These are phyloP conservation scores for Babyrousa celebensis DNA, from an alignment of 2,797 vertebrate species.

Conservation along the genomic window DNA sequence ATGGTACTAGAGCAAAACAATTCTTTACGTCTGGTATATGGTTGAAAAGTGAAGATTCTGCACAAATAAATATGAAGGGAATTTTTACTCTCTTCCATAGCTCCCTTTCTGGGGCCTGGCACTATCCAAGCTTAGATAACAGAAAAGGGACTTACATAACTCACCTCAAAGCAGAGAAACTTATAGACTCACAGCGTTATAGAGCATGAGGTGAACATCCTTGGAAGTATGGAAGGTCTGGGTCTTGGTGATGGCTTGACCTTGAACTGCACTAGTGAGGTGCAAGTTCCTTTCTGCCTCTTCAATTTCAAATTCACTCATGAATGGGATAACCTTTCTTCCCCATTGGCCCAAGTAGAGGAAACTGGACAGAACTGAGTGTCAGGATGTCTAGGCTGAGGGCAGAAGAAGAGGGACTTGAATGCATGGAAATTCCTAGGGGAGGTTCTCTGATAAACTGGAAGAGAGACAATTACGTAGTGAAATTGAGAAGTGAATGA, in stretches of 20 bases:
- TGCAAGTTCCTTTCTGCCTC: background rate
- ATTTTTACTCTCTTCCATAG: slow-evolving; percentile 45
- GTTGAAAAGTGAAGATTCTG: slow-evolving; percentile 60
- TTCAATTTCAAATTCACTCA: background rate
- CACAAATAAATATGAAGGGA: slow-evolving; percentile 69
- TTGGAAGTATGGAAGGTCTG: background rate
- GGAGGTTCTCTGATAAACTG: background rate
- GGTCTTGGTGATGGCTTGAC: background rate
- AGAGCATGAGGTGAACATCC: background rate
- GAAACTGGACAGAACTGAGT: background rate
- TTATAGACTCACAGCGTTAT: background rate
- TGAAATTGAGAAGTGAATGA: background rate
- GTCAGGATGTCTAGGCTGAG: background rate
- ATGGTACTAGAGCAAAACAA: slow-evolving; percentile 67
- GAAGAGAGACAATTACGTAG: background rate
- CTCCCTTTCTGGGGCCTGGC: slow-evolving; percentile 68
- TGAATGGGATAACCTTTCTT: too few species aligned
- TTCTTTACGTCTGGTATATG: slow-evolving; percentile 71
- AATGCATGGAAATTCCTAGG: background rate
- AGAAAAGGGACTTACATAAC: slow-evolving; percentile 63
- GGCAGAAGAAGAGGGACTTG: background rate
- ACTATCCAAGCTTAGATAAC: slow-evolving; percentile 48
- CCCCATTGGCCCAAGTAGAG: background rate
- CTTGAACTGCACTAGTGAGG: background rate
- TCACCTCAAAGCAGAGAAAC: background rate